Evolutionary conservation across 1,140 invertebrate genomes (phyloP), one percentile per base, ranked within the genome.

Genomic region (Cryptotermes secundus): DNA sequence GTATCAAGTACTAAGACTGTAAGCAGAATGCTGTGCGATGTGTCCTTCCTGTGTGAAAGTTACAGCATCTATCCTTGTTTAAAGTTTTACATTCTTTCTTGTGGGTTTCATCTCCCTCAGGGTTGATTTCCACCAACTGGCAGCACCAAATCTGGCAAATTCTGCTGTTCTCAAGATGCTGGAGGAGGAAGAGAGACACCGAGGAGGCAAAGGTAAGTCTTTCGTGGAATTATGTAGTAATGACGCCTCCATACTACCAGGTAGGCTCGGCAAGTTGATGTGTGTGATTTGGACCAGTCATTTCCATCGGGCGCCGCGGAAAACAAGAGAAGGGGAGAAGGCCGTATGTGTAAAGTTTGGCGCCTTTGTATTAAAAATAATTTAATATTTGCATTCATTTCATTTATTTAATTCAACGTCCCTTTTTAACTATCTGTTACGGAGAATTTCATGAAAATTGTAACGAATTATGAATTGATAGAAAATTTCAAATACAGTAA

Each of bases 131-230:
- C 92, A 93, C 86, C 92, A 94, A 86, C 83, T 84, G 24, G 36
- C 85, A 24, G 96, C 95, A 87, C 95, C 95, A 42, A 96, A 96
- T 90, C 90, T 96, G 86, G 94, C 95, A 87, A 96, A 96, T 88
- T 96, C 95, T 35, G 95, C 95, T 65, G 95, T 96, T 82, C 90
- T 96, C 81, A 92, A 94, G 79, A 95, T 96, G 93, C 91, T 96
- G 36, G 95, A 96, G 87, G 95, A 96, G 88, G 95, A 96, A 88
- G 95, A 96, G 90, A 89, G 84, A 34, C 84, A 81, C 4, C 81
- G 80, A 26, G 82, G 83, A 79, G 80, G 79, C 26, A 84, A 80
- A 84, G 83, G 83, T 84, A 45, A 80, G 72, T 26, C 10, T 79
- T 7, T 38, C 4, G 34, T 38, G 2, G 16, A 35, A 22, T 34